phyloP scores from a whole-genome alignment of 2,888 invertebrate genomes.

The Drosophila koepferae region DNA sequence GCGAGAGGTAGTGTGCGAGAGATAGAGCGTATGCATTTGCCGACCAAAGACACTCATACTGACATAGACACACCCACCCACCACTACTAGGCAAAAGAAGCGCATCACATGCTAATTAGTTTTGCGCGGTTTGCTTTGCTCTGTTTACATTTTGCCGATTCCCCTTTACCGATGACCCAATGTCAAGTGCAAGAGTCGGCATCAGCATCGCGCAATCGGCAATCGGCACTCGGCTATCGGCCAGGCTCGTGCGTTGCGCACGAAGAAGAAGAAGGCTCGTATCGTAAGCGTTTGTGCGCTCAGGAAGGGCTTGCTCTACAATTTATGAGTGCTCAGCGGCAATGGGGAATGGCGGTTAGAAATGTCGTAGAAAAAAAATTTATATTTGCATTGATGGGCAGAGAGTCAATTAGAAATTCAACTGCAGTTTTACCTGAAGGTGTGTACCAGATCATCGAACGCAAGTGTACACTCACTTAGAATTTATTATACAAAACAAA shows the following conservation, averaged over 20 bases:
- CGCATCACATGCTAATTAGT: slow-evolving; percentile 73
- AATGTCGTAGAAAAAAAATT: slow-evolving; percentile 14
- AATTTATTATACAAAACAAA: neutral
- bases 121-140: slow-evolving; percentile 53
- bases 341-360: slow-evolving; percentile 19
- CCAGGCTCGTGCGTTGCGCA: slow-evolving; percentile 2
- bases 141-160: slow-evolving; percentile 58
- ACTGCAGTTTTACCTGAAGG: slow-evolving; percentile 26
- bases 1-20: neutral
- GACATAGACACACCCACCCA: slow-evolving; percentile 67
- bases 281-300: slow-evolving; percentile 6
- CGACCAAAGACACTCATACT: slow-evolving; percentile 26
- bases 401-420: slow-evolving; percentile 36
- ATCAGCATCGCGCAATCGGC: slow-evolving; percentile 7
- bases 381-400: slow-evolving; percentile 23
- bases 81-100: slow-evolving; percentile 34
- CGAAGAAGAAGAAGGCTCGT: slow-evolving; percentile 33
- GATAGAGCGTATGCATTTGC: slow-evolving; percentile 13
- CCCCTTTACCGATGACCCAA: slow-evolving; percentile 40
- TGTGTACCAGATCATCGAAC: slow-evolving; percentile 32
- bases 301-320: slow-evolving; percentile 24
- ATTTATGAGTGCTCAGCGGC: slow-evolving; percentile 10
- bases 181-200: slow-evolving; percentile 59
- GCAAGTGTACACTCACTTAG: neutral
- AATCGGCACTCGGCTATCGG: neutral